Conservation (phyloP, 2,113 vertebrate species). For the Anolis carolinensis region DNA sequence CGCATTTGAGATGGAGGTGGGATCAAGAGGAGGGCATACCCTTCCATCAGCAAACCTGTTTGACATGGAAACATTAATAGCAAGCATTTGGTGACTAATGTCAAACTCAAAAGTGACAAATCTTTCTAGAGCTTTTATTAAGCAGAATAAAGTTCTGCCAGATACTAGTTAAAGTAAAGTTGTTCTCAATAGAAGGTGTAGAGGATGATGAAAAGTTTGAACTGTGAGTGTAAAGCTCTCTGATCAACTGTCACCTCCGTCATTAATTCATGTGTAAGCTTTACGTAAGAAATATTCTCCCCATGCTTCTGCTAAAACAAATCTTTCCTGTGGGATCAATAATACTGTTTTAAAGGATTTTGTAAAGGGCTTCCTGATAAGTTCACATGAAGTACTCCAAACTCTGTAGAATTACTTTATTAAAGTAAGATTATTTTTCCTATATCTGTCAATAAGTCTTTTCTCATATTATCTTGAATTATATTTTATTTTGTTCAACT, state of each 20-base stretch:
- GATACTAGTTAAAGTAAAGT: background rate
- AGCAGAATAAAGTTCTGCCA: background rate
- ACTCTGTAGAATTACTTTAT: background rate
- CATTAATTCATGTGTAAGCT: background rate
- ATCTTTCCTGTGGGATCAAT: background rate
- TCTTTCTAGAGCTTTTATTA: background rate
- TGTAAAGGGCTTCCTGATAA: background rate
- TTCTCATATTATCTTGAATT: background rate
- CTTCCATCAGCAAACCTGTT: background rate
- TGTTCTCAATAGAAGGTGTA: background rate
- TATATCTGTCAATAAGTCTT: background rate
- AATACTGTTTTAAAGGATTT: background rate
- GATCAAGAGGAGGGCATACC: no score
- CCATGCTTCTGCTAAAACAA: background rate
- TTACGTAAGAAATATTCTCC: background rate
- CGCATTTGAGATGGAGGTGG: no score
- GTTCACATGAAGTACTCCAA: background rate
- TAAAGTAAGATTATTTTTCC: background rate
- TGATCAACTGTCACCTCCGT: background rate
- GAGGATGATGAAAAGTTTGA: background rate
- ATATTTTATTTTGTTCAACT: background rate
- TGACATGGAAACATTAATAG: background rate
- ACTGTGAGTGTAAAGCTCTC: background rate
- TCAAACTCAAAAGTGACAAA: background rate
- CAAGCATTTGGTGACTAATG: background rate